Conservation (phyloP, 2,888 invertebrate species). For the Lithophane ornitopus region DNA sequence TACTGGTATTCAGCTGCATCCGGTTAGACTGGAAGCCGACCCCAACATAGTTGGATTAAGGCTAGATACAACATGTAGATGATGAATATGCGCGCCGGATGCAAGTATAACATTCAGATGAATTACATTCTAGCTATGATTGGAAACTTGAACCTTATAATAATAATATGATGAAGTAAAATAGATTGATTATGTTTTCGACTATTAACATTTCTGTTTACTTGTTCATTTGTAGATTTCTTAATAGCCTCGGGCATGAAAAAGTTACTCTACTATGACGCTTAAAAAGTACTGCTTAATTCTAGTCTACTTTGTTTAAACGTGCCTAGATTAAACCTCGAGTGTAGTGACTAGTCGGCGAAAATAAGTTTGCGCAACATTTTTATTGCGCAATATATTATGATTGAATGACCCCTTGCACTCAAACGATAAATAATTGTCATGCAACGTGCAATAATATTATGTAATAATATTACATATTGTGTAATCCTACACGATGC, state of each 20-base stretch:
- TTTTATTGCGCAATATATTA: too few species aligned
- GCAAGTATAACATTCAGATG: background rate
- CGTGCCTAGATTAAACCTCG: background rate
- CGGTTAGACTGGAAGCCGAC: too few species aligned
- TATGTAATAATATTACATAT: too few species aligned
- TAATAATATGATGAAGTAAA: background rate
- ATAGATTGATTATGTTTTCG: background rate
- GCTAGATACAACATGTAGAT: too few species aligned
- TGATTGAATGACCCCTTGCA: too few species aligned
- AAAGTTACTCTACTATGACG: conserved; percentile 10
- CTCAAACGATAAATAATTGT: too few species aligned
- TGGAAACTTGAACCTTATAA: background rate
- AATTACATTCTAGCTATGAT: background rate
- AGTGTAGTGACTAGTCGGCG: too few species aligned
- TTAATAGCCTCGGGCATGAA: background rate
- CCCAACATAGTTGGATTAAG: too few species aligned
- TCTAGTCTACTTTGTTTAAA: conserved; percentile 2
- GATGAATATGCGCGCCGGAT: background rate
- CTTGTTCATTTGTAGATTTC: background rate
- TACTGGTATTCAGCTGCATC: too few species aligned
- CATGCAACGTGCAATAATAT: too few species aligned
- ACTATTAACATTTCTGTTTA: background rate
- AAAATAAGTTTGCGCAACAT: too few species aligned
- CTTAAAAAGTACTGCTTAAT: background rate
- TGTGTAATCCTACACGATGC: background rate